Percentiles rank a stretch among this genome's conserved stretches.
These are phyloP conservation scores for Rhagium mordax DNA, from an alignment of 2,888 invertebrate genomes.

Conservation along the genomic window DNA sequence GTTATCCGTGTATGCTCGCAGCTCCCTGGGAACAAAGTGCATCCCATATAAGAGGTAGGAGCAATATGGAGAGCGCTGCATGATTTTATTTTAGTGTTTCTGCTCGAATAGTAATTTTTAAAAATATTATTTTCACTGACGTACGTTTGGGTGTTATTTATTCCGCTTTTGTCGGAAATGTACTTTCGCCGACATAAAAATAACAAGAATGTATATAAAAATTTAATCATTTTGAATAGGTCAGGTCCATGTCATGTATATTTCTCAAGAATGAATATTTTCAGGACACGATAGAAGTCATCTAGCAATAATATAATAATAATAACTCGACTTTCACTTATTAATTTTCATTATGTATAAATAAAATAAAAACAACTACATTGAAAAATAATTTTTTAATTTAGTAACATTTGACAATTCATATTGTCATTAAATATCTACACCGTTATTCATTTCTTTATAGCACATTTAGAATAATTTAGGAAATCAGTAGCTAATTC, in stretches of 20 bases:
- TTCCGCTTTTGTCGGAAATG: background rate
- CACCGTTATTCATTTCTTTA: no score
- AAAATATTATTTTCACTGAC: slow-evolving; percentile 1
- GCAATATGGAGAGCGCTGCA: background rate
- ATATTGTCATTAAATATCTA: no score
- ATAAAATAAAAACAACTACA: no score
- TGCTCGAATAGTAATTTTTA: background rate
- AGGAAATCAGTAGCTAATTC: no score
- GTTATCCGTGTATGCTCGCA: slow-evolving; percentile 1
- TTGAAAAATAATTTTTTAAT: no score
- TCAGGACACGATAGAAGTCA: background rate
- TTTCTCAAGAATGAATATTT: background rate
- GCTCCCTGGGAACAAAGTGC: slow-evolving; percentile 8
- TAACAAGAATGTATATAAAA: background rate
- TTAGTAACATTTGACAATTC: no score
- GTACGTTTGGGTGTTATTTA: background rate
- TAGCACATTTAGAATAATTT: no score
- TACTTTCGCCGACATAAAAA: background rate
- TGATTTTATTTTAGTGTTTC: slow-evolving; percentile 4
- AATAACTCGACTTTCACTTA: no score
- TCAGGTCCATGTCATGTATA: background rate
- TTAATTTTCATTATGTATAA: no score
- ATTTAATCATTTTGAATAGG: background rate
- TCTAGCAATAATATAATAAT: no score
- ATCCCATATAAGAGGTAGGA: background rate